Percentiles rank a stretch among this genome's conserved stretches.
Evolutionary conservation across 2,113 vertebrate species (phyloP).

Genomic region (Callipepla squamata): DNA sequence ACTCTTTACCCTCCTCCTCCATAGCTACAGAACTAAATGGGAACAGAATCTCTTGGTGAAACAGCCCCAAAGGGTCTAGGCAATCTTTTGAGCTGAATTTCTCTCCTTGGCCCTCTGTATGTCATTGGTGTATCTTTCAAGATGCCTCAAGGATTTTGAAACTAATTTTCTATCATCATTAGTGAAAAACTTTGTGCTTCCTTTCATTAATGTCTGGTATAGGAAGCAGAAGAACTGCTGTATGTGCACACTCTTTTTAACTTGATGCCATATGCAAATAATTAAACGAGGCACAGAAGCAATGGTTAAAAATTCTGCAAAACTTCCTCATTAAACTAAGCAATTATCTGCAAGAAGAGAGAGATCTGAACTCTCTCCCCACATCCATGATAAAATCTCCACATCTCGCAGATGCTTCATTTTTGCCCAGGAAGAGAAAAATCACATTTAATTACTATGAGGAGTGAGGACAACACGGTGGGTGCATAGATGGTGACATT

Average conservation of each 20-base stretch:
- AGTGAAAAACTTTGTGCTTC: conserved; percentile 71
- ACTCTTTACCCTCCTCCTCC: not conserved
- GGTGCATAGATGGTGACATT: not conserved
- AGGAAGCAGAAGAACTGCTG: conserved; percentile 56
- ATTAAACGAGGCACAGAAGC: conserved; percentile 73
- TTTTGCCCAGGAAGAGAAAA: conserved; percentile 50
- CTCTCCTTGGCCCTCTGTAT: conserved; percentile 50
- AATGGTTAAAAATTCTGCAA: conserved; percentile 72
- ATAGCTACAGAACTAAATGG: not conserved
- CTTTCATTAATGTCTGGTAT: conserved; percentile 77
- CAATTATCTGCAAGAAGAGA: conserved; percentile 66
- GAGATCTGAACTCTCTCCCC: conserved; percentile 28
- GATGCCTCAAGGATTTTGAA: conserved; percentile 68
- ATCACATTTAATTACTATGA: conserved; percentile 9
- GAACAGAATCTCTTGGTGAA: not conserved
- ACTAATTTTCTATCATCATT: conserved; percentile 80
- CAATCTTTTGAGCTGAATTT: conserved; percentile 8
- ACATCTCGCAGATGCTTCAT: conserved; percentile 66
- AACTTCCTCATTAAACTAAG: conserved; percentile 78
- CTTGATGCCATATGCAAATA: conserved; percentile 80
- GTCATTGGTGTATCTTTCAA: conserved; percentile 66
- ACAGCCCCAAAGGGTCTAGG: not conserved
- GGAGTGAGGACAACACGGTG: conserved; percentile 9
- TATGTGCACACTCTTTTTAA: conserved; percentile 64
- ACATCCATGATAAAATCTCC: not conserved